A percentile compares a stretch with the other conserved stretches of the same genome.
Conservation (phyloP, 2,888 invertebrate species). For the Iphiclides podalirius region DNA sequence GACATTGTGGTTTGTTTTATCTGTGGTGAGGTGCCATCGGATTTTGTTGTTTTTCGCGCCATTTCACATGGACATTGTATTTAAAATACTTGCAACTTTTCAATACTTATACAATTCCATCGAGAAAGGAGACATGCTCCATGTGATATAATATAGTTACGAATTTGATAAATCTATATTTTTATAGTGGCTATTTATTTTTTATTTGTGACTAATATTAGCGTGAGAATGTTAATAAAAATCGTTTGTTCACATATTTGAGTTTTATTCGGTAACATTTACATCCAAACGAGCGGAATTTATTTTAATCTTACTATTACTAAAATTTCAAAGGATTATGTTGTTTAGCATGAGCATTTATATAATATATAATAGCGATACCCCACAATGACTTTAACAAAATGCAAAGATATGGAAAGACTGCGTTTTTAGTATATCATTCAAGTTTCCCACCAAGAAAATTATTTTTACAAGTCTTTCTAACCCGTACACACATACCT, state of each 20-base stretch:
- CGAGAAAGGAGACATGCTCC: slow-evolving; percentile 25
- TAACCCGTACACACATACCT: no score
- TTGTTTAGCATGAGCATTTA: no score
- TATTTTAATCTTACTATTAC: no score
- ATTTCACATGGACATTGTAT: slow-evolving; percentile 21
- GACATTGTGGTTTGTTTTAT: slow-evolving; percentile 10
- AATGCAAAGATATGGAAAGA: no score
- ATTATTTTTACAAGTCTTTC: slow-evolving; percentile 38
- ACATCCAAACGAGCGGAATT: no score
- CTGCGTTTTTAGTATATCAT: no score
- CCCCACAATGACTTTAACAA: no score
- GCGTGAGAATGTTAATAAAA: slow-evolving; percentile 43
- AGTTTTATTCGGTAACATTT: slow-evolving; percentile 30
- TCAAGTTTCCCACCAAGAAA: neutral
- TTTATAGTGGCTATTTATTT: slow-evolving; percentile 45
- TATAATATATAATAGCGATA: no score
- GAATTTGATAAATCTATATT: slow-evolving; percentile 40
- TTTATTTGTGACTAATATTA: slow-evolving; percentile 52
- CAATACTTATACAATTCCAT: slow-evolving; percentile 24
- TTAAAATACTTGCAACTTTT: slow-evolving; percentile 4
- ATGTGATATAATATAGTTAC: slow-evolving; percentile 44
- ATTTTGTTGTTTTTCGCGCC: slow-evolving; percentile 16
- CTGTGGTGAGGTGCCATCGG: slow-evolving; percentile 3
- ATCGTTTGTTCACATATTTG: slow-evolving; percentile 38
- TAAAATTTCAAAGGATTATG: no score